These are phyloP conservation scores for Ormia ochracea DNA, from an alignment of 2,888 invertebrate genomes.

Conservation along the genomic window DNA sequence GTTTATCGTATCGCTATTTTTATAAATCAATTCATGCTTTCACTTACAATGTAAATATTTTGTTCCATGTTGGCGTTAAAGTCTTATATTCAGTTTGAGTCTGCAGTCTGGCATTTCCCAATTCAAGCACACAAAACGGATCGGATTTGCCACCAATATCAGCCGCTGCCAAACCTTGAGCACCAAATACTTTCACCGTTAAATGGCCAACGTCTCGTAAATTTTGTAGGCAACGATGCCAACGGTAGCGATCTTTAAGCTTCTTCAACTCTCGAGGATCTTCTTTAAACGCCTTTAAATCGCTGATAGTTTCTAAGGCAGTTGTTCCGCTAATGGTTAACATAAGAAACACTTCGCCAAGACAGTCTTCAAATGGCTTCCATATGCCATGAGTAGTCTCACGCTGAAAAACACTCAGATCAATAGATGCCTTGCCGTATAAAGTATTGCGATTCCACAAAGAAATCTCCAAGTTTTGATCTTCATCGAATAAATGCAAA, in stretches of 20 bases:
- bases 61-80: conserved; percentile 97
- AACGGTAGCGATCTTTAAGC: conserved; percentile 79
- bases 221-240: conserved; percentile 84
- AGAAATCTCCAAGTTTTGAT: conserved; percentile 92
- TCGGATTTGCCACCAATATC: conserved; percentile 98
- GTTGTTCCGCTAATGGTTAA: conserved; percentile 97
- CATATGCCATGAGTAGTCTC: conserved; percentile 95
- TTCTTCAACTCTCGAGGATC: conserved; percentile 84
- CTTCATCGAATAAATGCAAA: conserved; percentile 95
- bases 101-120: conserved; percentile 95
- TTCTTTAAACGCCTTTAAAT: conserved; percentile 89
- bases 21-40: not conserved
- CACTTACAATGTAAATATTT: conserved; percentile 97
- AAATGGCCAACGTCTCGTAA: conserved; percentile 94
- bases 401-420: conserved; percentile 88
- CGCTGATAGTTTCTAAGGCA: conserved; percentile 94
- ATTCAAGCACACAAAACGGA: conserved; percentile 97
- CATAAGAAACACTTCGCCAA: conserved; percentile 89
- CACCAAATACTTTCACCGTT: conserved; percentile 93
- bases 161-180: conserved; percentile 92
- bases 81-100: conserved; percentile 99
- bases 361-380: conserved; percentile 92
- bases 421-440: conserved; percentile 86
- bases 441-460: conserved; percentile 81
- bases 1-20: no score